phyloP scores from a whole-genome alignment of 2,888 invertebrate species.

The Tanypteryx hageni region DNA sequence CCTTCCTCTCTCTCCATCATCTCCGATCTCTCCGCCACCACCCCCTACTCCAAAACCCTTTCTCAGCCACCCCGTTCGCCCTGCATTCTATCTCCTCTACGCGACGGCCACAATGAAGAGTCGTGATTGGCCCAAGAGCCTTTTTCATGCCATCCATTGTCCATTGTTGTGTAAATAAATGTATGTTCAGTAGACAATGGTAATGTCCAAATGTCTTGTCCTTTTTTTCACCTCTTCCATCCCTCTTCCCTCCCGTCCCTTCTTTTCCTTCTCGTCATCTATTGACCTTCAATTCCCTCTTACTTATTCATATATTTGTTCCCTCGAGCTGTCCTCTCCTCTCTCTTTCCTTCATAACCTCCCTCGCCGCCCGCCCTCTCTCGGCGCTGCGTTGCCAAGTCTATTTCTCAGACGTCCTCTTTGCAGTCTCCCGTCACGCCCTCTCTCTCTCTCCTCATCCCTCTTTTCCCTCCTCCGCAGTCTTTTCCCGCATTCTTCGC shows the following conservation, averaged over 20 bases:
- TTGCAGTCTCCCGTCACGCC: neutral
- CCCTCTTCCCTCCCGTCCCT: neutral
- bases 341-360: neutral
- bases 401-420: conserved; percentile 27
- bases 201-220: conserved; percentile 52
- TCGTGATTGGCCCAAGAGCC: conserved; percentile 59
- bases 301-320: conserved; percentile 64
- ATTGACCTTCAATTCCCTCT: conserved; percentile 64
- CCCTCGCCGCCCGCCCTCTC: neutral
- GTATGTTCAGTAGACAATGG: conserved; percentile 61
- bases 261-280: conserved; percentile 10
- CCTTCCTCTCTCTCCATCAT: neutral
- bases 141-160: conserved; percentile 50
- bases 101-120: conserved; percentile 22
- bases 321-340: conserved; percentile 34
- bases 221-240: conserved; percentile 21
- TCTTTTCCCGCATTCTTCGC: neutral
- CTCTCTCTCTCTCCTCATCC: conserved; percentile 1
- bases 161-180: conserved; percentile 59
- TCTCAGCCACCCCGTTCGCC: conserved; percentile 26
- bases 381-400: neutral
- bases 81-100: conserved; percentile 57
- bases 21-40: neutral
- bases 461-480: neutral
- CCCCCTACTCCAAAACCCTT: neutral